Evolutionary conservation across 2,888 invertebrate species (phyloP).

Genomic region (Lasioglossum figueresi): DNA sequence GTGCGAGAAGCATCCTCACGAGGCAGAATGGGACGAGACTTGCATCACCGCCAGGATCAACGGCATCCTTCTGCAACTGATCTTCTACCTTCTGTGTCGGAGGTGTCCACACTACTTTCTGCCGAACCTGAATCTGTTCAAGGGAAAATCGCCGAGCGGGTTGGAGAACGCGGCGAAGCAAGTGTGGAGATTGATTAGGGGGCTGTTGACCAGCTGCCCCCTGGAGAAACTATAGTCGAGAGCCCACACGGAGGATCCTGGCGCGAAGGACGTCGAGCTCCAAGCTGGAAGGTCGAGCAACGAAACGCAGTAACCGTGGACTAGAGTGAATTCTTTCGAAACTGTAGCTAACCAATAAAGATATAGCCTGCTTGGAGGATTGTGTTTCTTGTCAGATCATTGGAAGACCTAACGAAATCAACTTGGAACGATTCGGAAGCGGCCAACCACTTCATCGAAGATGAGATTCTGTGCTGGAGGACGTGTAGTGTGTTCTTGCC

Average conservation of each 20-base stretch:
- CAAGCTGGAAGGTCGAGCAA: background rate
- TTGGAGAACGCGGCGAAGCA: conserved; percentile 97
- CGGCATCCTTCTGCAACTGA: conserved; percentile 96
- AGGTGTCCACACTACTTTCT: conserved; percentile 98
- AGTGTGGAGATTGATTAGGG: conserved; percentile 95
- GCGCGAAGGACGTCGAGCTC: background rate
- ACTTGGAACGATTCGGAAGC: background rate
- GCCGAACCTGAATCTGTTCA: conserved; percentile 96
- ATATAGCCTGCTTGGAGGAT: conserved; percentile 5
- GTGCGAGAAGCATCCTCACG: conserved; percentile 97
- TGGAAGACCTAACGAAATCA: too few species aligned
- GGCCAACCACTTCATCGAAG: background rate
- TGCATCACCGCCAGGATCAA: conserved; percentile 96
- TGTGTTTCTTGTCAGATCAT: background rate
- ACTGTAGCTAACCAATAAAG: background rate
- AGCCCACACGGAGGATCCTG: background rate
- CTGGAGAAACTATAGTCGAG: conserved; percentile 93
- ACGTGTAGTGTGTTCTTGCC: conserved; percentile 58
- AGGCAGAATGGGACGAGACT: conserved; percentile 97
- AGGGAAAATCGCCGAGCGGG: conserved; percentile 94
- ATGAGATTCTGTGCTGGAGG: conserved; percentile 8
- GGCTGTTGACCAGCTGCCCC: conserved; percentile 94
- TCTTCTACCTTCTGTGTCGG: conserved; percentile 97
- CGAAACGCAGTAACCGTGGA: background rate
- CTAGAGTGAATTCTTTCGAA: background rate